Evolutionary conservation across 2,797 vertebrate species (phyloP).

Genomic region (Lagodon rhomboides): DNA sequence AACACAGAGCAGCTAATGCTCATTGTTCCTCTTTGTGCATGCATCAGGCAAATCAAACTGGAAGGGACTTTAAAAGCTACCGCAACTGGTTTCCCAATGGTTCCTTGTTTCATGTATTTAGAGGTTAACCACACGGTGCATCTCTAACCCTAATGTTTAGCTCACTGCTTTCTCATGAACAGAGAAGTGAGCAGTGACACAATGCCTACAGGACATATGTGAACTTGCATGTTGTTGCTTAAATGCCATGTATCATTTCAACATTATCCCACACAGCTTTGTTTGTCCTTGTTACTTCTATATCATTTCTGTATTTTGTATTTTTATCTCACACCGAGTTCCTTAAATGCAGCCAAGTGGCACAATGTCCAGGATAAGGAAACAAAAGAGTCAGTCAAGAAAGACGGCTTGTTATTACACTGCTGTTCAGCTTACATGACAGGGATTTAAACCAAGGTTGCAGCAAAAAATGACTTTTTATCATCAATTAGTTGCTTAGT

Average conservation of each 20-base stretch:
- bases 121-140: slow-evolving; percentile 38
- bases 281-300: background rate
- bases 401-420: background rate
- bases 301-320: background rate
- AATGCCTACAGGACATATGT: too few relatives aligned
- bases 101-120: background rate
- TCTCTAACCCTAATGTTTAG: background rate
- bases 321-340: background rate
- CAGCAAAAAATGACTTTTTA: background rate
- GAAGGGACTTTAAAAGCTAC: slow-evolving; percentile 6
- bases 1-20: background rate
- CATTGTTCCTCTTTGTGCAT: background rate
- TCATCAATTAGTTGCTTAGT: background rate
- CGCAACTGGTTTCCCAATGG: slow-evolving; percentile 8
- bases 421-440: background rate
- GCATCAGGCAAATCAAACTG: background rate
- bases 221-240: background rate
- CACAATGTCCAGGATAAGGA: too few relatives aligned
- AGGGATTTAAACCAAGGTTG: background rate
- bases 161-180: background rate
- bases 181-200: background rate
- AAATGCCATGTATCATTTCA: background rate
- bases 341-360: background rate
- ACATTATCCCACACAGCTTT: background rate
- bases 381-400: background rate